Evolutionary conservation across 2,113 vertebrate species (phyloP).

Genomic region (Collichthys lucidus): DNA sequence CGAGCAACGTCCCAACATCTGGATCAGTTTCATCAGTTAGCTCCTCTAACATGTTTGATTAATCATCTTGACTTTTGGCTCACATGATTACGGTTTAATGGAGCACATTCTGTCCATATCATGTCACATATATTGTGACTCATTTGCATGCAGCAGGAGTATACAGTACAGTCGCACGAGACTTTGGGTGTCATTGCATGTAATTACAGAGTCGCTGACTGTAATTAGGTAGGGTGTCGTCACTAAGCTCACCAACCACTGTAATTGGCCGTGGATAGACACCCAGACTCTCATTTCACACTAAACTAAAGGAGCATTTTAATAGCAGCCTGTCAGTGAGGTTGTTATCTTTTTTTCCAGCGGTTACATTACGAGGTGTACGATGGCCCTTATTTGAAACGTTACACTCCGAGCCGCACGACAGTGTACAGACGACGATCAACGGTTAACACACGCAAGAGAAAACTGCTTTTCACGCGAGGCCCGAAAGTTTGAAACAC

Average conservation of each 20-base stretch:
- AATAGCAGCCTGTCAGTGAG: constrained; percentile 53
- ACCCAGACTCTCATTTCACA: constrained; percentile 55
- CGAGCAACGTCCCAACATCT: constrained; percentile 11
- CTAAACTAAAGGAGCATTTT: constrained; percentile 35
- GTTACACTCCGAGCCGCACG: not conserved
- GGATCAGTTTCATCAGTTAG: constrained; percentile 21
- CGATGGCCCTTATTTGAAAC: not conserved
- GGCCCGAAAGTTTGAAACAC: not conserved
- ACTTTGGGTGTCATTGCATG: constrained; percentile 51
- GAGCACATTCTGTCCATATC: constrained; percentile 11
- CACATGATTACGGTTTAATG: not conserved
- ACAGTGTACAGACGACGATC: constrained; percentile 2
- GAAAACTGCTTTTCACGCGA: not conserved
- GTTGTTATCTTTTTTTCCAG: constrained; percentile 18
- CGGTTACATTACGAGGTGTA: constrained; percentile 17
- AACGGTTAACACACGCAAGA: not conserved
- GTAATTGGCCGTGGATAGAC: constrained; percentile 57
- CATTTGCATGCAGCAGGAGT: not conserved
- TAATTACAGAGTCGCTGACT: constrained; percentile 62
- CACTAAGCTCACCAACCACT: constrained; percentile 33
- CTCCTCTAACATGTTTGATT: not conserved
- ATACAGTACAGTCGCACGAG: constrained; percentile 8
- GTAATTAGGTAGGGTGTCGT: constrained; percentile 62
- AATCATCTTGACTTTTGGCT: not conserved
- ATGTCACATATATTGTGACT: not conserved